These are phyloP conservation scores for Phengaris alcon DNA, from an alignment of 2,888 invertebrate genomes.

Conservation along the genomic window DNA sequence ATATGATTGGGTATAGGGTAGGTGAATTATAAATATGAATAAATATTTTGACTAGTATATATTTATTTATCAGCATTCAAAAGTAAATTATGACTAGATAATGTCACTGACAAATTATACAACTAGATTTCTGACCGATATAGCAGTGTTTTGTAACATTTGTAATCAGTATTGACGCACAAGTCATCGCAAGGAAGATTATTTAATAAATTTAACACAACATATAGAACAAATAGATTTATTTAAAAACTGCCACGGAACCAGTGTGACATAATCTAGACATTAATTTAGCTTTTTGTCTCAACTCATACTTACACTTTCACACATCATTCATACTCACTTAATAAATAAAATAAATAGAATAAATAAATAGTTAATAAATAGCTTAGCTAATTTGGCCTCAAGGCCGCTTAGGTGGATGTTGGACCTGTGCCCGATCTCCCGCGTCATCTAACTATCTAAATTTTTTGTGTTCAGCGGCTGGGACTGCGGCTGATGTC, in stretches of 20 bases:
- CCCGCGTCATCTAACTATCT: slow-evolving; percentile 70
- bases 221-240: slow-evolving; percentile 76
- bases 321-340: slow-evolving; percentile 77
- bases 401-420: slow-evolving; percentile 71
- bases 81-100: slow-evolving; percentile 78
- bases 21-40: slow-evolving; percentile 60
- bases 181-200: slow-evolving; percentile 53
- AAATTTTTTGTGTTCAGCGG: slow-evolving; percentile 76
- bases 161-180: slow-evolving; percentile 53
- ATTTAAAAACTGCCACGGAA: slow-evolving; percentile 79
- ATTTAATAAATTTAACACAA: slow-evolving; percentile 72
- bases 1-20: slow-evolving; percentile 51
- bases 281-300: slow-evolving; percentile 78
- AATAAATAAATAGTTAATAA: slow-evolving; percentile 80
- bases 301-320: slow-evolving; percentile 73
- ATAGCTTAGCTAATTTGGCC: slow-evolving; percentile 78
- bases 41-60: slow-evolving; percentile 69
- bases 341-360: slow-evolving; percentile 81
- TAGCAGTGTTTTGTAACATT: slow-evolving; percentile 32
- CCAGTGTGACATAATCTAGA: slow-evolving; percentile 80
- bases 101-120: slow-evolving; percentile 69
- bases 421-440: slow-evolving; percentile 59
- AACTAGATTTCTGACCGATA: slow-evolving; percentile 75
- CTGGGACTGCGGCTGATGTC: slow-evolving; percentile 67
- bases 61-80: slow-evolving; percentile 58